Percentiles rank a stretch among this genome's conserved stretches.
phyloP scores from a whole-genome alignment of 1,140 invertebrate genomes.

The Pseudoatta argentina region DNA sequence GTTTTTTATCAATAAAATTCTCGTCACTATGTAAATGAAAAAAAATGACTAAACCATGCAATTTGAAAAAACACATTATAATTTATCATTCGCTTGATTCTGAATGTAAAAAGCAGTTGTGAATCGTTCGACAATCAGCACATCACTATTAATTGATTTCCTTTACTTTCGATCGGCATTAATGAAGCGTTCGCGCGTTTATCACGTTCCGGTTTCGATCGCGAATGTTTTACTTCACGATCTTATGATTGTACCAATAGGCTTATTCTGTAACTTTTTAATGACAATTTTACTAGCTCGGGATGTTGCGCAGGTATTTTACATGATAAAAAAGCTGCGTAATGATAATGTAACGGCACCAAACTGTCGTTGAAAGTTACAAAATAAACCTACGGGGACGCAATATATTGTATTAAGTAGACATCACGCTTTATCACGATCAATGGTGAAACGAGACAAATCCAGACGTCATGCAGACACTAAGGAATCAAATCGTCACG shows the following conservation, averaged over 20 bases:
- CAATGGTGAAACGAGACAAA: slow-evolving; percentile 37
- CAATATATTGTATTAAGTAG: slow-evolving; percentile 47
- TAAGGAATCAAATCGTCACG: slow-evolving; percentile 13
- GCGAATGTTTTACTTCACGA: not conserved
- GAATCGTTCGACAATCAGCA: slow-evolving; percentile 8
- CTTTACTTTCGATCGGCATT: slow-evolving; percentile 46
- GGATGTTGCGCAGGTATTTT: too few species aligned
- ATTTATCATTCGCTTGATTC: not conserved
- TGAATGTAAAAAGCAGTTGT: slow-evolving; percentile 23
- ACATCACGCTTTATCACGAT: slow-evolving; percentile 50
- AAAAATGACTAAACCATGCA: not conserved
- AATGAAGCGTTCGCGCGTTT: slow-evolving; percentile 41
- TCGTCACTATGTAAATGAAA: not conserved
- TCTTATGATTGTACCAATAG: not conserved
- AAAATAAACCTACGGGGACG: not conserved
- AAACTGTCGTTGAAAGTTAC: too few species aligned
- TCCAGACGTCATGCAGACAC: slow-evolving; percentile 33
- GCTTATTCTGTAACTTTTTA: too few species aligned
- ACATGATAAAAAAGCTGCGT: too few species aligned
- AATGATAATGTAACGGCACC: too few species aligned
- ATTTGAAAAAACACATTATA: not conserved
- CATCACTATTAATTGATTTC: slow-evolving; percentile 38
- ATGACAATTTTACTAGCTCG: too few species aligned
- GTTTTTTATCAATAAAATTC: not conserved
- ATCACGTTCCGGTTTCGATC: not conserved